A percentile compares a stretch with the other conserved stretches of the same genome.
phyloP scores from a whole-genome alignment of 2,113 vertebrate genomes.

The Amazona guildingii region DNA sequence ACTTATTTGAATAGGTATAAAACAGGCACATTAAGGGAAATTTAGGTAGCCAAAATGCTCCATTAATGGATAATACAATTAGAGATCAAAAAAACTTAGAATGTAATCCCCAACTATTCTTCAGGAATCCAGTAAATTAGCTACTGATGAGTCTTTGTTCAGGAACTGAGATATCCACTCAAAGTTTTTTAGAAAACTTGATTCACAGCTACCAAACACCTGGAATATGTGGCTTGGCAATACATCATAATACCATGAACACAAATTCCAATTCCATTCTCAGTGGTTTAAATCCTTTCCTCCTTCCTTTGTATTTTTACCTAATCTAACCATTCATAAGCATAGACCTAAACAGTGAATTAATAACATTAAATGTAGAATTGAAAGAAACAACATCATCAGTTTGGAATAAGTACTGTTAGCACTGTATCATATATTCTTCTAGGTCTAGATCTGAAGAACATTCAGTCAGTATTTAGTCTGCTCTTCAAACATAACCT shows the following conservation, averaged over 20 bases:
- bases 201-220: not conserved
- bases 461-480: not conserved
- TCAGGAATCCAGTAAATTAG: not conserved
- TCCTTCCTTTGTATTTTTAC: not conserved
- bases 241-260: not conserved
- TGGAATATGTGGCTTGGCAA: not conserved
- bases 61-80: not conserved
- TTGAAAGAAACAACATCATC: not conserved
- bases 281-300: not conserved
- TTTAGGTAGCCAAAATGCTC: not conserved
- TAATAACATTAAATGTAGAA: not conserved
- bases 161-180: not conserved
- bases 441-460: not conserved
- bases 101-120: not conserved
- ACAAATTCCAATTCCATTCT: not conserved
- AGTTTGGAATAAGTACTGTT: not conserved
- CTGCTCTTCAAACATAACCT: not conserved
- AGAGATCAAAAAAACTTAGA: not conserved
- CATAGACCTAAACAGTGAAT: not conserved
- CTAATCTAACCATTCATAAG: not conserved
- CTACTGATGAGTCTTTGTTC: not conserved
- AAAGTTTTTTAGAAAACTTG: not conserved
- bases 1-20: not conserved
- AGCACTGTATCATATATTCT: not conserved
- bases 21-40: not conserved